Conservation (phyloP, 2,113 vertebrate species). For the Pygoscelis adeliae region DNA sequence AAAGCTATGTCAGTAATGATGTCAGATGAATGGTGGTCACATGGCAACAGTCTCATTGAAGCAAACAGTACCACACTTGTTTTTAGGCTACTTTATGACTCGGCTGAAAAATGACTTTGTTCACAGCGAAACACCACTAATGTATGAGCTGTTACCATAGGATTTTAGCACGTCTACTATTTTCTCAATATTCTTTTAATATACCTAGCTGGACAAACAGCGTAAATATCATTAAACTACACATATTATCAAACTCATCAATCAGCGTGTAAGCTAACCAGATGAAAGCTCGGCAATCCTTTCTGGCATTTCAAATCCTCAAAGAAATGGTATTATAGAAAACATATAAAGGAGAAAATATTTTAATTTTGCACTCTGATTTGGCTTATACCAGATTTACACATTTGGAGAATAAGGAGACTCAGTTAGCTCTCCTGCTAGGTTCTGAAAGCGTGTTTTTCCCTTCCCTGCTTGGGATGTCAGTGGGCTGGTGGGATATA, state of each 20-base stretch:
- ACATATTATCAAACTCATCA: slow-evolving; percentile 41
- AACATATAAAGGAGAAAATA: slow-evolving; percentile 18
- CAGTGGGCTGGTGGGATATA: not conserved
- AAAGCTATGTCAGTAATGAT: slow-evolving; percentile 78
- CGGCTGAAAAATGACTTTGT: slow-evolving; percentile 78
- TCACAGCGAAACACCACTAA: slow-evolving; percentile 71
- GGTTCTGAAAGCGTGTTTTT: not conserved
- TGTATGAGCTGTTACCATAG: slow-evolving; percentile 65
- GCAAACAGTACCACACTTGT: slow-evolving; percentile 78
- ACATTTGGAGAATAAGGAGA: not conserved
- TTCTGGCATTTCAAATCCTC: slow-evolving; percentile 33
- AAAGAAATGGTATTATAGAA: slow-evolving; percentile 34
- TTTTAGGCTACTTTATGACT: slow-evolving; percentile 75
- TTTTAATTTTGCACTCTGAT: slow-evolving; percentile 45
- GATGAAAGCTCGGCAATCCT: slow-evolving; percentile 39
- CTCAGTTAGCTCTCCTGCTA: not conserved
- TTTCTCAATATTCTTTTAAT: slow-evolving; percentile 49
- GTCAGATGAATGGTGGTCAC: slow-evolving; percentile 76
- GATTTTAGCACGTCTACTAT: slow-evolving; percentile 61
- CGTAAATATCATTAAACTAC: slow-evolving; percentile 45
- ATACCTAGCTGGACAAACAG: slow-evolving; percentile 17
- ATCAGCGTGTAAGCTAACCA: slow-evolving; percentile 15
- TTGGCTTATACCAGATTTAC: slow-evolving; percentile 39
- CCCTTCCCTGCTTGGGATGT: not conserved
- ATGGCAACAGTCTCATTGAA: slow-evolving; percentile 64